phyloP scores from a whole-genome alignment of 2,113 vertebrate species.

The Microcebus lehilahytsara region DNA sequence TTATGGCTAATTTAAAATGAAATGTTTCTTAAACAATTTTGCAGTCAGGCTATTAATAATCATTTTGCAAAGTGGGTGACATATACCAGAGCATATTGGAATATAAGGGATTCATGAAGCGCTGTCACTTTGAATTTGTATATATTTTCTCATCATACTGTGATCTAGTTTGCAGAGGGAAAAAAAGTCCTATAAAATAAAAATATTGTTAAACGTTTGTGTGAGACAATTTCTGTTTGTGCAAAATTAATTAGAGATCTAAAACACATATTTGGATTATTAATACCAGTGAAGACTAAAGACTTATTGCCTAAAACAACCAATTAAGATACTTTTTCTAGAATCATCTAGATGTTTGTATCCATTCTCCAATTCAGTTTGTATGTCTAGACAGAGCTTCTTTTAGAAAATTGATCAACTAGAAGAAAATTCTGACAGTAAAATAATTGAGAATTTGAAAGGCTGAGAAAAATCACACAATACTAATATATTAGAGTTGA shows the following conservation, averaged over 20 bases:
- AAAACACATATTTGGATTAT: not conserved
- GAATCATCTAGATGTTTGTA: not conserved
- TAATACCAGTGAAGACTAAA: not conserved
- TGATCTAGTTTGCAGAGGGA: constrained; percentile 46
- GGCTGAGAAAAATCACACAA: constrained; percentile 30
- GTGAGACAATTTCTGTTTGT: not conserved
- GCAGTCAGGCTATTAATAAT: constrained; percentile 61
- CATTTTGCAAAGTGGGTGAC: constrained; percentile 58
- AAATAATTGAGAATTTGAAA: constrained; percentile 65
- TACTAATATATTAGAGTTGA: constrained; percentile 37
- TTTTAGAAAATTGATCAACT: constrained; percentile 58
- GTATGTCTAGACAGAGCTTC: constrained; percentile 52
- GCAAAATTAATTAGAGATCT: not conserved
- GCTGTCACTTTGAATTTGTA: constrained; percentile 73
- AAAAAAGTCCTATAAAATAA: constrained; percentile 44
- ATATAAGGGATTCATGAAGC: constrained; percentile 56
- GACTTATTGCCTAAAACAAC: not conserved
- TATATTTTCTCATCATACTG: constrained; percentile 65
- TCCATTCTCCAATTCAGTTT: constrained; percentile 40
- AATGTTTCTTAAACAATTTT: constrained; percentile 45
- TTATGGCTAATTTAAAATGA: constrained; percentile 74
- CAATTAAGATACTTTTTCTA: not conserved
- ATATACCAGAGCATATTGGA: constrained; percentile 38
- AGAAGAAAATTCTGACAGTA: constrained; percentile 50
- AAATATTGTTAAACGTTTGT: not conserved